Percentiles rank a stretch among this genome's conserved stretches.
Evolutionary conservation across 2,113 vertebrate species (phyloP).

Genomic region (Notothenia rossii): DNA sequence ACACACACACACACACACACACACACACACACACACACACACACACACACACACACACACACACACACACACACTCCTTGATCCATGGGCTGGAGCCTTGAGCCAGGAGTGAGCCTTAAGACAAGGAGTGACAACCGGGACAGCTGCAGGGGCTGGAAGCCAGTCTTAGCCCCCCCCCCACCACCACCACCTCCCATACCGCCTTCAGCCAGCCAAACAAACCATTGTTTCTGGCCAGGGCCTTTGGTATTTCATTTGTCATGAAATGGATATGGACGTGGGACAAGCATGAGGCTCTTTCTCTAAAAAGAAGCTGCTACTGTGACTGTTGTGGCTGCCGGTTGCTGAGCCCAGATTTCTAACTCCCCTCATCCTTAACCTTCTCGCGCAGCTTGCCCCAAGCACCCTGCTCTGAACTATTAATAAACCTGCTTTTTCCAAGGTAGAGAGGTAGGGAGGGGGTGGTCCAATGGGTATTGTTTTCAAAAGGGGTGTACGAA

Average conservation of each 20-base stretch:
- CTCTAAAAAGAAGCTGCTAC: conserved; percentile 65
- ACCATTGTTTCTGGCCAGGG: conserved; percentile 80
- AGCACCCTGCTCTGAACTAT: conserved; percentile 67
- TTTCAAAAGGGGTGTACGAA: conserved; percentile 64
- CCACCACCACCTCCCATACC: conserved; percentile 59
- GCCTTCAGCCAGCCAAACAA: conserved; percentile 74
- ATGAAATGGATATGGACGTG: conserved; percentile 82
- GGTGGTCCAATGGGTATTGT: conserved; percentile 67
- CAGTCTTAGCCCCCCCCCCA: conserved; percentile 61
- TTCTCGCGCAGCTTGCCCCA: conserved; percentile 53
- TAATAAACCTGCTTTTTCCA: conserved; percentile 75
- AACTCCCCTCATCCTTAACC: conserved; percentile 72
- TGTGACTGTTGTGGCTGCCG: conserved; percentile 39
- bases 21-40: too few relatives aligned
- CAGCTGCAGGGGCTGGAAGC: conserved; percentile 82
- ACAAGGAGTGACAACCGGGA: conserved; percentile 84
- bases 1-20: conserved; percentile 26
- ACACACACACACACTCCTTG: conserved; percentile 17
- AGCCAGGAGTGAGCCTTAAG: conserved; percentile 84
- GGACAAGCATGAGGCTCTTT: conserved; percentile 71
- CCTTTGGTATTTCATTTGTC: conserved; percentile 85
- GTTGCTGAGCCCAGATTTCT: conserved; percentile 43
- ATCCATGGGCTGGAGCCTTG: conserved; percentile 45
- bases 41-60: too few relatives aligned
- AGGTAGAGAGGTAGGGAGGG: conserved; percentile 59